phyloP scores from a whole-genome alignment of 2,888 invertebrate species.

The Thumatha senex region DNA sequence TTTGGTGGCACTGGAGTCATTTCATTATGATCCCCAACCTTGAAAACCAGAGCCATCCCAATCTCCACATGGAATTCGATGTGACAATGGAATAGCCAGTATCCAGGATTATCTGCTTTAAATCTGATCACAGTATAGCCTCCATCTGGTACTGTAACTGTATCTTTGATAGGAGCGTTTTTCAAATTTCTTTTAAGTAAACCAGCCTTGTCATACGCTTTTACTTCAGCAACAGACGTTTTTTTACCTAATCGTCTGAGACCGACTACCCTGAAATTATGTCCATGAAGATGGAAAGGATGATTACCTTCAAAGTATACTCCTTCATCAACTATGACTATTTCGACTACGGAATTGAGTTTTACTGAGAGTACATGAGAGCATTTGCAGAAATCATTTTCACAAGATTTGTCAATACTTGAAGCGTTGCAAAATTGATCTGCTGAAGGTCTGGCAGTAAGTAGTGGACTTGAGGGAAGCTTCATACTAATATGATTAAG shows the following conservation, averaged over 20 bases:
- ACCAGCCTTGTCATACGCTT: conserved; percentile 87
- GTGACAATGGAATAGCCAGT: conserved; percentile 96
- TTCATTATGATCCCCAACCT: conserved; percentile 91
- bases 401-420: conserved; percentile 85
- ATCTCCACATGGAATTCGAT: conserved; percentile 95
- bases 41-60: conserved; percentile 94
- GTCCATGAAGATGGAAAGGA: conserved; percentile 94
- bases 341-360: conserved; percentile 90
- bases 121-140: conserved; percentile 94
- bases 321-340: conserved; percentile 93
- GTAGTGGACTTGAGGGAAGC: conserved; percentile 88
- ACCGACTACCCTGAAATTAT: conserved; percentile 92
- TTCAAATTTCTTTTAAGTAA: conserved; percentile 87
- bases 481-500: conserved; percentile 93
- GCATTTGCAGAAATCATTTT: conserved; percentile 90
- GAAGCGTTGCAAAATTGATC: conserved; percentile 90
- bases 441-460: conserved; percentile 85
- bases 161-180: conserved; percentile 92
- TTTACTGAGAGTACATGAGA: conserved; percentile 90
- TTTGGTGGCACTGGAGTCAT: conserved; percentile 88
- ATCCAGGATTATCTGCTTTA: conserved; percentile 93
- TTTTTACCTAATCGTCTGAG: conserved; percentile 88
- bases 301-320: conserved; percentile 93
- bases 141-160: conserved; percentile 95
- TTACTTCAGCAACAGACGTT: conserved; percentile 87